Evolutionary conservation across 2,797 vertebrate species (phyloP).

Genomic region (Selene dorsalis): DNA sequence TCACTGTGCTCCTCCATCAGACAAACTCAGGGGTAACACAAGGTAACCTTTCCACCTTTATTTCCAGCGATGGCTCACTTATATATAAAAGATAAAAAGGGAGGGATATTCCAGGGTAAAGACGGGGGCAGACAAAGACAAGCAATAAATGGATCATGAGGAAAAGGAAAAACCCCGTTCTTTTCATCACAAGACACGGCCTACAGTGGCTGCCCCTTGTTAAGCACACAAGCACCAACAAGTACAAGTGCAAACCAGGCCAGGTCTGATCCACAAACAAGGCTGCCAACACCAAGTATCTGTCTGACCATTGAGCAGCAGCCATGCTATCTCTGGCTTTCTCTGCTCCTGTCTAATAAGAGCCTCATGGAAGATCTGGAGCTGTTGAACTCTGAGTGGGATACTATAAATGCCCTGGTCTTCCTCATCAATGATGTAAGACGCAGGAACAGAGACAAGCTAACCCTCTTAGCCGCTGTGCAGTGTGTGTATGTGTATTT

Average conservation of each 20-base stretch:
- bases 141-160: constrained; percentile 69
- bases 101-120: constrained; percentile 1
- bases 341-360: constrained; percentile 53
- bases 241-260: constrained; percentile 59
- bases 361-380: constrained; percentile 57
- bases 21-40: constrained; percentile 9
- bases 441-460: constrained; percentile 80
- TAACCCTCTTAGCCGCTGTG: constrained; percentile 79
- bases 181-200: constrained; percentile 46
- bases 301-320: constrained; percentile 60
- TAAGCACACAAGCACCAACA: constrained; percentile 44
- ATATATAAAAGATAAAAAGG: constrained; percentile 8
- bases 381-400: constrained; percentile 63
- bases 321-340: constrained; percentile 47
- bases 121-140: constrained; percentile 23
- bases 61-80: constrained; percentile 3
- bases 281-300: constrained; percentile 61
- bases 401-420: constrained; percentile 78
- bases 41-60: constrained; percentile 24
- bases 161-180: constrained; percentile 41
- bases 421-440: constrained; percentile 83
- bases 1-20: neutral
- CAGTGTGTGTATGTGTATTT: constrained; percentile 43
- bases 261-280: constrained; percentile 69
- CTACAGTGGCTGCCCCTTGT: constrained; percentile 50